Percentiles rank a stretch among this genome's conserved stretches.
Conservation (phyloP, 2,797 vertebrate genomes). For the Eulemur rubriventer region DNA sequence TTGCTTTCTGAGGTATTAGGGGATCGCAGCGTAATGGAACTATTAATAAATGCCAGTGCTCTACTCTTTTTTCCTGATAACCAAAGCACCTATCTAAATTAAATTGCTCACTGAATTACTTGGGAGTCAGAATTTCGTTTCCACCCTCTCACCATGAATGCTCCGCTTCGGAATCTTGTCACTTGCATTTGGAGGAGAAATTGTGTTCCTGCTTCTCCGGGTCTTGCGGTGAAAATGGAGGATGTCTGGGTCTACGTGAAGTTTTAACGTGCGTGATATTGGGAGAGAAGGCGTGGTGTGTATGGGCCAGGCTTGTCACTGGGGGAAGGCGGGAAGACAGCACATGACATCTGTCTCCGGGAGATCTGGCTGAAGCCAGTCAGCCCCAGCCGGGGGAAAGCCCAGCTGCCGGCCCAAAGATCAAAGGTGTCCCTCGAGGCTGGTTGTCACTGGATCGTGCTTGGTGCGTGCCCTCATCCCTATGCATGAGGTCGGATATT, state of each 20-base stretch:
- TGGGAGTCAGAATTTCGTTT: background rate
- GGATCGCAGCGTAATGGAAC: background rate
- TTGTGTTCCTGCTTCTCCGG: background rate
- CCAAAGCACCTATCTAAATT: background rate
- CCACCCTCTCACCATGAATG: accelerated
- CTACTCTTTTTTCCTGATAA: too few species aligned
- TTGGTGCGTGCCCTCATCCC: accelerated
- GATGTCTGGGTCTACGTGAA: accelerated
- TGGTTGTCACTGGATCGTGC: accelerated
- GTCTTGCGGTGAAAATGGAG: background rate
- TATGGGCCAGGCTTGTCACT: too few species aligned
- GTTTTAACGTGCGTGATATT: accelerated
- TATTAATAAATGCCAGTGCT: background rate
- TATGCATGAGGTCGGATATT: background rate
- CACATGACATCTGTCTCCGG: background rate
- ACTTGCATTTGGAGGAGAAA: background rate
- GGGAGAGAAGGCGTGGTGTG: background rate
- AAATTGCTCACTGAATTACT: background rate
- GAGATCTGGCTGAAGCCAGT: too few species aligned
- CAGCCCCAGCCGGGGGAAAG: accelerated
- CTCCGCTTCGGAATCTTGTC: background rate
- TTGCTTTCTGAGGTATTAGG: background rate
- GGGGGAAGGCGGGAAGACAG: background rate
- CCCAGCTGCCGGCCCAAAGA: background rate
- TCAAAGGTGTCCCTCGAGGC: background rate